Evolutionary conservation across 2,888 invertebrate species (phyloP), one percentile per base, ranked within the genome.

Genomic region (Coleophora deauratella): DNA sequence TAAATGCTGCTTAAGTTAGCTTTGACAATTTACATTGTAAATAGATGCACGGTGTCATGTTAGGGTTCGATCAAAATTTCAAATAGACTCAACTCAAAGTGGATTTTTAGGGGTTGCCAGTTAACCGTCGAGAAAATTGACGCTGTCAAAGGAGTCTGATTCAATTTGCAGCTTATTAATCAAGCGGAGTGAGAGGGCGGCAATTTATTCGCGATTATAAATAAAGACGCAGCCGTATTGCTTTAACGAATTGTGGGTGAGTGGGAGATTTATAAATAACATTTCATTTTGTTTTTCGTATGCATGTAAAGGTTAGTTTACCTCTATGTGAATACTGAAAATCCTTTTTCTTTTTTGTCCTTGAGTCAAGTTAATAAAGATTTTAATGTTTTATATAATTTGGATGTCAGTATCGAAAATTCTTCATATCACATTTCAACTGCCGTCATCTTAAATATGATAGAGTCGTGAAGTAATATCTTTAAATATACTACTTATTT

Each of bases 11-110:
- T 11, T 38, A 37, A 51, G 47, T 37, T 59, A 64, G 55, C 76
- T 84, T 82, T 81, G 85, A 81, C 82, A 85, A 85, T 84, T 84
- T 85, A 80, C 84, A 84, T 84, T 66, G 72, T 66, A 78, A 85
- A 82, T 82, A 73, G 79, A 79, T 72, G 71, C 54, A 72, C 73
- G 78, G 78, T 84, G 80, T 80, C 82, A 82, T 79, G 79, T 72
- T 51, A 47, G 66, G 76, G 73, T 74, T 78, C 74, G 76, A 81
- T 84, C 77, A 80, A 82, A 84, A 80, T 80, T 82, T 74, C 75
- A 81, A 84, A 84, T 81, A 67, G 79, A 73, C 70, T 64, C 62
- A 31, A 55, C 49, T 21, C 6, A 6, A 84, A 84, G 74, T 82
- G 76, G 69, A 81, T 82, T 84, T 82, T 82, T 78, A 65, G 76